Evolutionary conservation across 2,113 vertebrate genomes (phyloP), one percentile per base, ranked within the genome.

Genomic region (Polypterus bichir): DNA sequence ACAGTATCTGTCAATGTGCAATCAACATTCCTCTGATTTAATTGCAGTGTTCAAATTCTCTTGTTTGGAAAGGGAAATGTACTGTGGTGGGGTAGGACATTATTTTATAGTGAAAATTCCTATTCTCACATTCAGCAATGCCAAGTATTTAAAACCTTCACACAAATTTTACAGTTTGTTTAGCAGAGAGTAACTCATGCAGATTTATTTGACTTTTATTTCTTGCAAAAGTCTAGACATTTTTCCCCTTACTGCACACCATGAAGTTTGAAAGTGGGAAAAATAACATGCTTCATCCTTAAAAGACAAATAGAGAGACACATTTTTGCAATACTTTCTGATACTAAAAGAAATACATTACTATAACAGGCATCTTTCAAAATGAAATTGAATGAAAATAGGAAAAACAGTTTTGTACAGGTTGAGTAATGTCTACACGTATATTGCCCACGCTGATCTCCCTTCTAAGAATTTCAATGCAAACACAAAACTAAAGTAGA

Each of bases 121-220:
- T 49, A 59, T 67, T 69, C 59, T 57, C 54, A 58, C 46, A 11
- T 60, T 66, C 57, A 65, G 65, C 61, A 68, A 66, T 69, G 64
- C 65, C 65, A 73, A 72, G 27, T 59, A 66, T 73, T 75, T 63
- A 48, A 63, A 59, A 44, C 52, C 7, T 62, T 64, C 61, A 47
- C 44, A 49, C 49, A 70, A 52, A 63, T 61, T 76, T 69, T 73
- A 66, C 66, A 75, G 59, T 64, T 62, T 49, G 58, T 70, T 69
- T 68, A 61, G 51, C 67, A 66, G 60, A 64, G 48, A 47, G 52
- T 62, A 69, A 74, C 69, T 69, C 65, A 70, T 57, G 47, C 48
- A 49, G 67, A 77, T 79, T 76, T 69, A 81, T 81, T 78, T 79
- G 66, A 78, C 74, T 67, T 70, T 69, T 65, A 72, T 68, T 60